Percentiles rank a stretch among this genome's conserved stretches.
Evolutionary conservation across 2,888 invertebrate species (phyloP).

Genomic region (Aromia moschata): DNA sequence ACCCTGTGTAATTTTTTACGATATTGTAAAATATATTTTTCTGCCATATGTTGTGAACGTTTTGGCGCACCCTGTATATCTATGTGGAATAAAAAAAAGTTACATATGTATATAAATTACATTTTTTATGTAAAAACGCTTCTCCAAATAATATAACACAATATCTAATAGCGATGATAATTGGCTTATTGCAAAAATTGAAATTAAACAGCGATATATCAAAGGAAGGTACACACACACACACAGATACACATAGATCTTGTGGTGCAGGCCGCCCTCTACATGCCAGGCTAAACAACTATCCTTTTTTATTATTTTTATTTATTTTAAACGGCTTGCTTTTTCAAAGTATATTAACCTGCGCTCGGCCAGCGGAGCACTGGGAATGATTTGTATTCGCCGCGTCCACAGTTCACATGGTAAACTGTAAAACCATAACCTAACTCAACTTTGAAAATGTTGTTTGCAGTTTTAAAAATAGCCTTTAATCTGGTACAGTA

Average conservation of each 20-base stretch:
- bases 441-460: slow-evolving; percentile 63
- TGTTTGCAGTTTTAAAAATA: slow-evolving; percentile 62
- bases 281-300: slow-evolving; percentile 52
- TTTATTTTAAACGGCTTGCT: slow-evolving; percentile 60
- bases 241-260: too few relatives aligned
- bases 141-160: too few relatives aligned
- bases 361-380: slow-evolving; percentile 47
- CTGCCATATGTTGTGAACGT: too few relatives aligned
- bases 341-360: slow-evolving; percentile 64
- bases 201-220: slow-evolving; percentile 41
- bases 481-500: slow-evolving; percentile 56
- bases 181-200: neutral
- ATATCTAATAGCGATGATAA: slow-evolving; percentile 3
- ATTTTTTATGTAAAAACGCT: too few relatives aligned
- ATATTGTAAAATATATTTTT: too few relatives aligned
- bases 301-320: slow-evolving; percentile 54
- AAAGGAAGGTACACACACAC: slow-evolving; percentile 46
- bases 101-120: too few relatives aligned
- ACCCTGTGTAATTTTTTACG: too few relatives aligned
- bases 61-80: too few relatives aligned
- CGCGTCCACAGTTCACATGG: slow-evolving; percentile 39
- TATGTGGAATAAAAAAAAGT: too few relatives aligned
- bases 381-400: slow-evolving; percentile 39
- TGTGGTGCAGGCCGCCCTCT: slow-evolving; percentile 51
- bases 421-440: slow-evolving; percentile 60